Evolutionary conservation across 2,888 invertebrate species (phyloP).

Genomic region (Gortyna flavago): DNA sequence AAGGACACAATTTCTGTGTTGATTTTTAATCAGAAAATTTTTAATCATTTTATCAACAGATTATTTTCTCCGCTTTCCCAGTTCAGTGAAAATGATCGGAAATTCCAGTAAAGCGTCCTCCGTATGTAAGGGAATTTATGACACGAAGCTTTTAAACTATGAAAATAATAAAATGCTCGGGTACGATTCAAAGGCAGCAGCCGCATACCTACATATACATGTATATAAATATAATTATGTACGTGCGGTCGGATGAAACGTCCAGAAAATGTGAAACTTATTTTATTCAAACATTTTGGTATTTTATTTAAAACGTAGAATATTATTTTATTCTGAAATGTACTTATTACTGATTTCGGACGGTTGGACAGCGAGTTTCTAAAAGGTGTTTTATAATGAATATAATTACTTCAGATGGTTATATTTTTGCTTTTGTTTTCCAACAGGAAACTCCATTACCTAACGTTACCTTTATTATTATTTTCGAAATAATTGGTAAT

Average conservation of each 20-base stretch:
- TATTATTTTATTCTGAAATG: constrained; percentile 6
- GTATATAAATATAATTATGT: neutral
- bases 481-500: neutral
- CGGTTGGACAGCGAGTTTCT: constrained; percentile 15
- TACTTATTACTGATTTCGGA: neutral
- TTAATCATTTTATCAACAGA: too few relatives aligned
- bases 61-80: neutral
- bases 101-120: constrained; percentile 1
- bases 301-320: constrained; percentile 6
- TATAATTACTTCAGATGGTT: constrained; percentile 15
- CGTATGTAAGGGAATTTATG: constrained; percentile 21
- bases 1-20: neutral
- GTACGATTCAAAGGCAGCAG: constrained; percentile 6
- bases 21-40: neutral
- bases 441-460: neutral
- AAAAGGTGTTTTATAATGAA: constrained; percentile 26
- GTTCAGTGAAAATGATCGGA: constrained; percentile 5
- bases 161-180: constrained; percentile 42
- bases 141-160: constrained; percentile 48
- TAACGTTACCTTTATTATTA: neutral
- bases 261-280: constrained; percentile 23
- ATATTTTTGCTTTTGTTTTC: constrained; percentile 31
- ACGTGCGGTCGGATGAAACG: constrained; percentile 31
- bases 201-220: neutral
- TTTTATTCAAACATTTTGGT: constrained; percentile 36